A percentile compares a stretch with the other conserved stretches of the same genome.
These are phyloP conservation scores for Lethrus apterus DNA, from an alignment of 1,140 invertebrate genomes.

Conservation along the genomic window DNA sequence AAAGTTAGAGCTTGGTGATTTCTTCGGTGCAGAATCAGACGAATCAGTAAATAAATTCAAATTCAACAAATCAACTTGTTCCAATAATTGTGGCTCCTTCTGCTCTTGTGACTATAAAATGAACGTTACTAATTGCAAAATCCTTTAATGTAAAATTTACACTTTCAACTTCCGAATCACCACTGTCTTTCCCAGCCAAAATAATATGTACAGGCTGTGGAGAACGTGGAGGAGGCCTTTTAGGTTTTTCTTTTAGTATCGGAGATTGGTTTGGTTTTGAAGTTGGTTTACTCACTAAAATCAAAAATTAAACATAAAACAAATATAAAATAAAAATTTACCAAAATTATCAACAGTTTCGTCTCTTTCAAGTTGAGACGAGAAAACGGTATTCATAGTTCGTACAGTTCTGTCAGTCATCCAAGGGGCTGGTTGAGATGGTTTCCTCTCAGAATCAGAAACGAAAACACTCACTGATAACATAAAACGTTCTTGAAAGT, in stretches of 20 bases:
- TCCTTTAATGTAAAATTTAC: not conserved
- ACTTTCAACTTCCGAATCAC: constrained; percentile 29
- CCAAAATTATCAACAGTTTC: constrained; percentile 76
- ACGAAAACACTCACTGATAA: constrained; percentile 68
- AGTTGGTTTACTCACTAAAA: constrained; percentile 23
- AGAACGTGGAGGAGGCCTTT: constrained; percentile 39
- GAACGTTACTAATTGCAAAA: too few species aligned
- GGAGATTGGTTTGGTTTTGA: constrained; percentile 6
- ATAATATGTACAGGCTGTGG: constrained; percentile 30
- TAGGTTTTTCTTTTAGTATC: constrained; percentile 17
- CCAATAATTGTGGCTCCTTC: constrained; percentile 22
- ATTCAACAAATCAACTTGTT: constrained; percentile 46
- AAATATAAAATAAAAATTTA: constrained; percentile 33
- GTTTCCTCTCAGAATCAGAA: constrained; percentile 57
- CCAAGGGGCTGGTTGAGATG: constrained; percentile 66
- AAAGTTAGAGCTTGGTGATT: constrained; percentile 44
- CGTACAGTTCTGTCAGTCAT: constrained; percentile 52
- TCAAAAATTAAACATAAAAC: not conserved
- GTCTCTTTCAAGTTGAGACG: constrained; percentile 73
- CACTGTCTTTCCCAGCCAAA: constrained; percentile 22
- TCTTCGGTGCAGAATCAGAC: constrained; percentile 20
- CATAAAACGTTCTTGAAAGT: constrained; percentile 70
- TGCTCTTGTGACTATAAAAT: constrained; percentile 4
- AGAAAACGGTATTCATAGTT: constrained; percentile 62
- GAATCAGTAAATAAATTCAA: constrained; percentile 36